Base-by-base conservation (phyloP, 2,797 vertebrate genomes). In the Pangasius sanitwongsei region DNA sequence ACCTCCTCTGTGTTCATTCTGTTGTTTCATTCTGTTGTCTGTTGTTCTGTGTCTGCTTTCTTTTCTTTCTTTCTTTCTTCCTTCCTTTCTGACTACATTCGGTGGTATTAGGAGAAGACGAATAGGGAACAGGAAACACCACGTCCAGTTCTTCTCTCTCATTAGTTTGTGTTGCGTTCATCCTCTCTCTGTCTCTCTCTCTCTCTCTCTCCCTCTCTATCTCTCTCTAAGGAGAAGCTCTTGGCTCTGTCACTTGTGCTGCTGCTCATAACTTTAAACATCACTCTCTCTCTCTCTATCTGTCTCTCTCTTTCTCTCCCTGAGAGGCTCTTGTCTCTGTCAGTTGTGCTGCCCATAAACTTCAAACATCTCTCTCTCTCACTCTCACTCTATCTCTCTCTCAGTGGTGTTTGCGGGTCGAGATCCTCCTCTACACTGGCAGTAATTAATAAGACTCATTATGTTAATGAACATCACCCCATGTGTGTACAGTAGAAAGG, bases 381-480 rank as follows among this genome's bases (percentile, higher is more conserved):
- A 77, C 48, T 74, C 86, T 67, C 87, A 31, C 12, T 81, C 37
- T 74, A 75, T 75, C 65, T 83, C 83, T 63, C 85, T 72, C 87
- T 34, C 81, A 1, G n/a, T 89, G 94, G 91, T 95, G 93, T 95
- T 96, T 94, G 95, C 92, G 94, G 91, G 91, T 90, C 41, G 90
- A 96, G 95, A 93, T 92, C 91, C 95, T 93, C 94, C 89, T 90
- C 86, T 89, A 89, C 92, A 93, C 77, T 91, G 95, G 93, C 92
- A 93, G 92, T 93, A 94, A 95, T 96, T 94, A 95, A 96, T 94
- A 91, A 93, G 93, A 90, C 94, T 95, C 89, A 92, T 96, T 95
- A 95, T 96, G 95, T 92, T 95, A 95, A 96, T 96, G 92, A 94
- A 92, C 89, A 86, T 93, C 94, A 94, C 94, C 94, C 94, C 89